A percentile compares a stretch with the other conserved stretches of the same genome.
Evolutionary conservation across 2,888 invertebrate genomes (phyloP).

Genomic region (Nomada ruficornis): DNA sequence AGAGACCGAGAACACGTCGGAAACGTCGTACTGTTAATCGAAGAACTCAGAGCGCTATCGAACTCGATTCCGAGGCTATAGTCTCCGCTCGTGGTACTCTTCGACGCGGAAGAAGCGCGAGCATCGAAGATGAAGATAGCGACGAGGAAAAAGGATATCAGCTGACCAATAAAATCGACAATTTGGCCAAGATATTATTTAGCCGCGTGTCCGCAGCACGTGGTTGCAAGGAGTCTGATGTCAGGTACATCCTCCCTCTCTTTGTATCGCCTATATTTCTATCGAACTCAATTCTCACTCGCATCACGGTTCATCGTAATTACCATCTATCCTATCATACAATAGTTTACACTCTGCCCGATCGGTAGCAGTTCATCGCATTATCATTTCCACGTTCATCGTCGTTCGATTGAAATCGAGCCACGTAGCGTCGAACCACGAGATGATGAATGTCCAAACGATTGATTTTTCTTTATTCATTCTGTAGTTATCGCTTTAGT

Average conservation of each 20-base stretch:
- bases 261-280: background rate
- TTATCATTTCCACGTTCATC: background rate
- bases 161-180: slow-evolving; percentile 90
- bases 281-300: too few relatives aligned
- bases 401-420: background rate
- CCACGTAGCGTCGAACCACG: too few relatives aligned
- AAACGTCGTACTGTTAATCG: slow-evolving; percentile 81
- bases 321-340: background rate
- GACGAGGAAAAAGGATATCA: slow-evolving; percentile 86
- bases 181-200: slow-evolving; percentile 90
- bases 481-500: background rate
- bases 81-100: slow-evolving; percentile 77
- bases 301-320: background rate
- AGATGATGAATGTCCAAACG: too few relatives aligned
- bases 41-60: slow-evolving; percentile 82
- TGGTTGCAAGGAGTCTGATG: slow-evolving; percentile 76
- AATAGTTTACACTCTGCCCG: too few relatives aligned
- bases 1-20: slow-evolving; percentile 86
- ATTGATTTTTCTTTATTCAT: background rate
- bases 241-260: slow-evolving; percentile 53
- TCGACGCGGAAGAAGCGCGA: slow-evolving; percentile 86
- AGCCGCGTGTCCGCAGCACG: slow-evolving; percentile 81
- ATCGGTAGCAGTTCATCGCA: too few relatives aligned
- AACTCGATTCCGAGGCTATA: slow-evolving; percentile 80
- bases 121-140: slow-evolving; percentile 87